Base-by-base conservation (phyloP, 2,113 vertebrate genomes). In the Megalops atlanticus region DNA sequence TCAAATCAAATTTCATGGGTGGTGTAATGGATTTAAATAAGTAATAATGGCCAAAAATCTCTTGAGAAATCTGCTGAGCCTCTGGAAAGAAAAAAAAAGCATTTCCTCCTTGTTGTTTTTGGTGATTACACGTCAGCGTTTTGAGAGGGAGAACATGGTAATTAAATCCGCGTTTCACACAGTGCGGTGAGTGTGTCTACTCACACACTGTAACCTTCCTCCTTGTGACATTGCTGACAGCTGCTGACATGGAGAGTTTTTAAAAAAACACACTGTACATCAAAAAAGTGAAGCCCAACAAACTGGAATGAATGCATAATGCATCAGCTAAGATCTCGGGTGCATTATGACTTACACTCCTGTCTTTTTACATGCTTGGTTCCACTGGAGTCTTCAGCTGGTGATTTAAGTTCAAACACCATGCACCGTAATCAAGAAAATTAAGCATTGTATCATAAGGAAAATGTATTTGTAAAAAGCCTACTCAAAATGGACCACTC, bases 21-120 rank as follows among this genome's bases (percentile, higher is more conserved):
- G 21, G 72, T 41, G 38, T 74, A 74, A 74, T 41, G 72, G 38
- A 16, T 74, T 74, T 74, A 74, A 74, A 74, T 43, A 74, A 74
- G 40, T 15, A n/a, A 14, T 74, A 43, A 41, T n/a, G 24, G 31
- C 58, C n/a, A 31, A 31, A 64, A 64, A 31, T 64, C 58, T 31
- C 58, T 2, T 31, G 72, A 43, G 38, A 43, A 74, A 74, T 43
- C 39, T 27, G 39, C 38, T 21, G n/a, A 64, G 72, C 39, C n/a
- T 39, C n/a, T 38, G 24, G 54, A 40, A 74, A 43, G 3, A n/a
- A n/a, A n/a, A n/a, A n/a, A n/a, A 39, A 24, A 39, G 8, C 15
- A 74, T 41, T 41, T 41, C 33, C 38, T 11, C 3, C 21, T n/a
- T 43, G 40, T 74, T 41, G 38, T 41, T 74, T 74, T 31, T 74